A percentile compares a stretch with the other conserved stretches of the same genome.
Conservation (phyloP, 2,888 invertebrate genomes). For the Caenorhabditis panamensis region DNA sequence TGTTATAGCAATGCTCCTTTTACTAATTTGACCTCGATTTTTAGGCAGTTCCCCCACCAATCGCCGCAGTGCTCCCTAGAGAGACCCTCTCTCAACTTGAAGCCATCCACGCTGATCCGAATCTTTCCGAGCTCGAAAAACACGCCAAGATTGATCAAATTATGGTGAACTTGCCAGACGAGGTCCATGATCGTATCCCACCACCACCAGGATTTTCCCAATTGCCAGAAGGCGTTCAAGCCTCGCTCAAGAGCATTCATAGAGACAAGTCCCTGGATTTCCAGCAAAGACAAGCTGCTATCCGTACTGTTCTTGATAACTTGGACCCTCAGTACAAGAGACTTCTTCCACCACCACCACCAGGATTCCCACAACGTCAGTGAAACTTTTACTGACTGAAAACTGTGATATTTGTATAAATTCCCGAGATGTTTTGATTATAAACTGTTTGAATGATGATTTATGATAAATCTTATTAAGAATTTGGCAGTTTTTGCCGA, state of each 20-base stretch:
- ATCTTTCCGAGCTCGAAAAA: conserved; percentile 71
- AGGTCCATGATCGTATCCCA: conserved; percentile 76
- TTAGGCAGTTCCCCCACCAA: conserved; percentile 74
- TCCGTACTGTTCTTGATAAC: conserved; percentile 64
- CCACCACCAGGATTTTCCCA: conserved; percentile 77
- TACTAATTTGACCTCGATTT: conserved; percentile 5
- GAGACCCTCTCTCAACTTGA: conserved; percentile 73
- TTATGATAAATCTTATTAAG: not conserved
- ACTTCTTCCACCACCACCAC: conserved; percentile 63
- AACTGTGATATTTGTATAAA: not conserved
- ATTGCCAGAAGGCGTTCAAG: conserved; percentile 72
- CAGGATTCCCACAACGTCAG: conserved; percentile 52
- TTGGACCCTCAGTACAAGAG: conserved; percentile 61
- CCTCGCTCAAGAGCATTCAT: conserved; percentile 72
- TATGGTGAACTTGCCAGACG: conserved; percentile 76
- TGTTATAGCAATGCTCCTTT: conserved; percentile 8
- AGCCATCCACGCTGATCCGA: conserved; percentile 72
- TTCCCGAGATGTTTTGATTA: not conserved
- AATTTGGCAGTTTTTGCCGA: no score
- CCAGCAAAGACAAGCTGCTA: conserved; percentile 69
- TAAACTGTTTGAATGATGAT: conserved; percentile 1
- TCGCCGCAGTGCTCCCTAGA: conserved; percentile 74
- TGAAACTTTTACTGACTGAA: not conserved
- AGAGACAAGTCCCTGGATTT: conserved; percentile 70
- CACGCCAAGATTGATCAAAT: conserved; percentile 76